phyloP scores from a whole-genome alignment of 2,888 invertebrate species.

The Piscicola geometra region DNA sequence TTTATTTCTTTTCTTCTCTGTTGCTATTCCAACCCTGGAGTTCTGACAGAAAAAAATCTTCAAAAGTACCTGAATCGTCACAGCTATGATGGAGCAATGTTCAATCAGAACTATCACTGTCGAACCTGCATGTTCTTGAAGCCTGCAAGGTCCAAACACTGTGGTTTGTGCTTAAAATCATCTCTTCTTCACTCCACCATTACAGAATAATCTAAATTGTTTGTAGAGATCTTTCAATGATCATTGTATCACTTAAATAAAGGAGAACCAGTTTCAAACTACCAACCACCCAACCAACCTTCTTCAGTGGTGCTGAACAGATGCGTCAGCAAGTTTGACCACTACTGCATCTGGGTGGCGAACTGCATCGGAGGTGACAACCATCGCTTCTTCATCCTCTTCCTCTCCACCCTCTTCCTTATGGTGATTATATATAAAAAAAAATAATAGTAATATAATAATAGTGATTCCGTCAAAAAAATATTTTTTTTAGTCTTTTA shows the following conservation, averaged over 20 bases:
- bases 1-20: slow-evolving; percentile 47
- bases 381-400: slow-evolving; percentile 50
- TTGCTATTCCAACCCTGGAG: slow-evolving; percentile 50
- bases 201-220: background rate
- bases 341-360: slow-evolving; percentile 55
- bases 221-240: background rate
- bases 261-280: background rate
- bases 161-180: slow-evolving; percentile 48
- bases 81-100: slow-evolving; percentile 47
- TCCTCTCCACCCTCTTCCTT: slow-evolving; percentile 48
- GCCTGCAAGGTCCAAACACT: slow-evolving; percentile 53
- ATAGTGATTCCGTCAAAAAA: no score
- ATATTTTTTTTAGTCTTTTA: background rate
- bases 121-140: slow-evolving; percentile 49
- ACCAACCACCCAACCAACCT: background rate
- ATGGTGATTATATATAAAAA: slow-evolving; percentile 46
- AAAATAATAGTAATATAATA: background rate
- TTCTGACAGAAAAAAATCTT: slow-evolving; percentile 46
- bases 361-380: slow-evolving; percentile 54
- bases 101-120: slow-evolving; percentile 45
- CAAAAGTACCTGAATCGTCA: slow-evolving; percentile 45
- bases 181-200: background rate
- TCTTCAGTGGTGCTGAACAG: slow-evolving; percentile 52
- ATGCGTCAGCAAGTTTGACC: slow-evolving; percentile 54
- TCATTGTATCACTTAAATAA: background rate